A percentile compares a stretch with the other conserved stretches of the same genome.
Conservation (phyloP, 2,797 vertebrate genomes). For the Lemur catta region DNA sequence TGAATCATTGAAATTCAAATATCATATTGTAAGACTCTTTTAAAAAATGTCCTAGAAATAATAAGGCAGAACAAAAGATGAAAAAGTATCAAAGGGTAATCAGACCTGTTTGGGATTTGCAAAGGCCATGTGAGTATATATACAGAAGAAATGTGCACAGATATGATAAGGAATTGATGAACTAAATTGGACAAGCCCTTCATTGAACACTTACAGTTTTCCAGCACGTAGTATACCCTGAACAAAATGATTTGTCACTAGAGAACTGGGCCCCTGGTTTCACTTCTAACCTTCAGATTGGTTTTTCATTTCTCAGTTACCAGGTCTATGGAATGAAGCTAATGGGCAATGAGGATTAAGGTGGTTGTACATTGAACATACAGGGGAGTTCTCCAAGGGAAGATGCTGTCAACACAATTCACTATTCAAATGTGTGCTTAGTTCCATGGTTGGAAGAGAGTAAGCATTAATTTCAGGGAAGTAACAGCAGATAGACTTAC, state of each 20-base stretch:
- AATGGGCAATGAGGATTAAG: not conserved
- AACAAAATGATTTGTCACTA: not conserved
- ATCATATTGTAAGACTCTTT: not conserved
- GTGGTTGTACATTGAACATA: accelerated
- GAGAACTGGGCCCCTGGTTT: not conserved
- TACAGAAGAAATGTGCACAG: not conserved
- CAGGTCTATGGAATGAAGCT: not conserved
- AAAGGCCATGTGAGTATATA: not conserved
- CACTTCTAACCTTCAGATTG: not conserved
- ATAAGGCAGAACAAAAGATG: constrained; percentile 8
- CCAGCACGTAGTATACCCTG: not conserved
- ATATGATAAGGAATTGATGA: not conserved
- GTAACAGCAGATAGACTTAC: not conserved
- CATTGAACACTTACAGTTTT: not conserved
- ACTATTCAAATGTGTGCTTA: not conserved
- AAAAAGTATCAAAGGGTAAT: not conserved
- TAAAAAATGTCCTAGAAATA: not conserved
- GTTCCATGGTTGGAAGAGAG: not conserved
- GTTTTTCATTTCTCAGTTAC: not conserved
- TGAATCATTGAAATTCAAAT: not conserved
- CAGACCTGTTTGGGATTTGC: not conserved
- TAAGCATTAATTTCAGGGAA: not conserved
- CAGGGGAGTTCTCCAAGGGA: not conserved
- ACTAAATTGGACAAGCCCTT: not conserved
- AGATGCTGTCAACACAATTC: not conserved